Evolutionary conservation across 2,797 vertebrate species (phyloP), one percentile per base, ranked within the genome.

Genomic region (Labroides dimidiatus): DNA sequence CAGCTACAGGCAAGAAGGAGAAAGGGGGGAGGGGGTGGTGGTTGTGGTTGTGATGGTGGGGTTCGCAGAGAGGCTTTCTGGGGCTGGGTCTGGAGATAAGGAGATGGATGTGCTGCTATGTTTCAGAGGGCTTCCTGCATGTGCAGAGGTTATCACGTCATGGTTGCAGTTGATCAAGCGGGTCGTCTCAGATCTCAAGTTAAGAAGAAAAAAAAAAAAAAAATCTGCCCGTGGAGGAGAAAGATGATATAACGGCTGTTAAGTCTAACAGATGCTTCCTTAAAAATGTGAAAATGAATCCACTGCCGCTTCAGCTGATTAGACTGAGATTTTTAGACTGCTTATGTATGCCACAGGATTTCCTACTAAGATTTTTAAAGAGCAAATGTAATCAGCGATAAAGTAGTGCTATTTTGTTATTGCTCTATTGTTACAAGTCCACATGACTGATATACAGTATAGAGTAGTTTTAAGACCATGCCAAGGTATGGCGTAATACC

Each of bases 401-500:
- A 84, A 85, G 75, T 76, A 82, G 82, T 84, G 78, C 86, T 87
- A 87, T 90, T 89, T 89, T 89, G 77, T 79, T 90, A 91, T 80
- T 60, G 75, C 69, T 87, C 85, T 84, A 76, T 82, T 90, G 72
- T 78, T 78, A 80, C 21, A 23, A 86, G 63, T 88, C 74, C 76
- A 85, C 69, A 64, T 66, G 55, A 75, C 65, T 85, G 52, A 70
- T 64, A 82, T 84, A 83, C 65, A 75, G 66, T 72, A 76, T 81
- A 77, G 55, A 48, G 58, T 84, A 77, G 69, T 81, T 85, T 82
- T 73, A 77, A 77, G 48, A 77, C 54, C 69, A 78, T 67, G 15
- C 78, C 72, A 55, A 45, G 53, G 48, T 72, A 54, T 53, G 66
- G 56, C 69, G 80, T 55, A 58, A 77, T 33, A 82, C 69, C 72